These are phyloP conservation scores for Diarsia brunnea DNA, from an alignment of 2,888 invertebrate species.

Conservation along the genomic window DNA sequence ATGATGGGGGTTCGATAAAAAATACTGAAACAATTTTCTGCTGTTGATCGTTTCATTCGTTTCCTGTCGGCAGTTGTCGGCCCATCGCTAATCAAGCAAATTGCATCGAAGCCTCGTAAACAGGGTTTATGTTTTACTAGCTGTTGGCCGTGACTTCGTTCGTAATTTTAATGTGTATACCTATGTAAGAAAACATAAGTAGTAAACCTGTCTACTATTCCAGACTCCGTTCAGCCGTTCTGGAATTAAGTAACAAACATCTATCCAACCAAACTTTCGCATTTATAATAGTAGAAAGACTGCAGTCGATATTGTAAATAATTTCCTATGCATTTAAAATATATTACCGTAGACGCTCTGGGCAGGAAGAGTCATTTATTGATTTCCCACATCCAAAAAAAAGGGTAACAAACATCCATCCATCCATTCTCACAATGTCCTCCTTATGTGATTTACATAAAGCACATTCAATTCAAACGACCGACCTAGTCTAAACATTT, in stretches of 20 bases:
- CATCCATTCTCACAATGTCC: too few relatives aligned
- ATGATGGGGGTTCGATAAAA: not conserved
- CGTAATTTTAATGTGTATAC: not conserved
- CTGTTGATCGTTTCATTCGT: too few relatives aligned
- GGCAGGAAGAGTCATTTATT: not conserved
- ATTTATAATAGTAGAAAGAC: not conserved
- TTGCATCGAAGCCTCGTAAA: too few relatives aligned
- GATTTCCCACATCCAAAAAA: not conserved
- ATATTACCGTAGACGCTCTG: not conserved
- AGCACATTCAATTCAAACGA: slow-evolving; percentile 8
- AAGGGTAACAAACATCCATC: not conserved
- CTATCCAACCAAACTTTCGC: not conserved
- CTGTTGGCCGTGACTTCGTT: not conserved
- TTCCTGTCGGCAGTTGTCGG: too few relatives aligned
- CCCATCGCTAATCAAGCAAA: not conserved
- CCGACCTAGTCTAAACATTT: not conserved
- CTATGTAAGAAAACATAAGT: not conserved
- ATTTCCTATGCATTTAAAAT: not conserved
- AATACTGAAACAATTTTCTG: not conserved
- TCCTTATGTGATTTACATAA: not conserved
- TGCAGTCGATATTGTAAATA: not conserved
- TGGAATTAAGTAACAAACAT: not conserved
- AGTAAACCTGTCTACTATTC: not conserved
- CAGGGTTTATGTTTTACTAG: not conserved
- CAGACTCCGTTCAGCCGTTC: not conserved